Conservation (phyloP, 35 echinoderm and acorn worm species). For the Eucidaris tribuloides region DNA sequence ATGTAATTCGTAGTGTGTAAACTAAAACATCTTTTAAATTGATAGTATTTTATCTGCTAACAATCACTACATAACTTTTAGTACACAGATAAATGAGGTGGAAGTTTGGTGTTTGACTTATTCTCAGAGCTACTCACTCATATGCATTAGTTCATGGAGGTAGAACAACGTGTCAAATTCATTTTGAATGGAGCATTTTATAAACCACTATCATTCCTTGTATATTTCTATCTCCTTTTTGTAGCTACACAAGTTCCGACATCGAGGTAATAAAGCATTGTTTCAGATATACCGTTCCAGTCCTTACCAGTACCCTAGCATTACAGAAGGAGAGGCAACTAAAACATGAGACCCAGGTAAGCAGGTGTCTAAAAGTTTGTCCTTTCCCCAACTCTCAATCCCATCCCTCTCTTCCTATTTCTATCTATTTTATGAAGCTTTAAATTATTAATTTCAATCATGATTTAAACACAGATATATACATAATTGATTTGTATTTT, state of each 20-base stretch:
- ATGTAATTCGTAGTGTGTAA: too few relatives aligned
- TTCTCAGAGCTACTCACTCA: background rate
- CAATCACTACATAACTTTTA: too few relatives aligned
- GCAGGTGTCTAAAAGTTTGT: too few relatives aligned
- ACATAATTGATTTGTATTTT: too few relatives aligned
- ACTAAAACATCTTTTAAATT: too few relatives aligned
- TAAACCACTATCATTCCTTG: background rate
- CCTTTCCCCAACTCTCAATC: too few relatives aligned
- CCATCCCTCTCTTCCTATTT: too few relatives aligned
- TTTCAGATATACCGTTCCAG: conserved; percentile 93
- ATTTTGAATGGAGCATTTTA: background rate
- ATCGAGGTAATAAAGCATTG: conserved; percentile 87
- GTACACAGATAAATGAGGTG: background rate
- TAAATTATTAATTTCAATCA: too few relatives aligned
- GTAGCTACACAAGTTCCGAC: conserved; percentile 70
- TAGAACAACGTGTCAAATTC: background rate
- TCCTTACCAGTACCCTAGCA: conserved; percentile 87
- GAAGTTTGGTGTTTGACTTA: background rate
- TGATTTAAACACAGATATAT: too few relatives aligned
- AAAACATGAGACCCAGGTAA: conserved; percentile 98
- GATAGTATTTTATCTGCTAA: too few relatives aligned
- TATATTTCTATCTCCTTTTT: background rate
- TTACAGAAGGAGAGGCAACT: conserved; percentile 86
- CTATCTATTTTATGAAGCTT: too few relatives aligned
- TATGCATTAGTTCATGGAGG: background rate